Base-by-base conservation (phyloP, 2,113 vertebrate species). In the Gobius niger region DNA sequence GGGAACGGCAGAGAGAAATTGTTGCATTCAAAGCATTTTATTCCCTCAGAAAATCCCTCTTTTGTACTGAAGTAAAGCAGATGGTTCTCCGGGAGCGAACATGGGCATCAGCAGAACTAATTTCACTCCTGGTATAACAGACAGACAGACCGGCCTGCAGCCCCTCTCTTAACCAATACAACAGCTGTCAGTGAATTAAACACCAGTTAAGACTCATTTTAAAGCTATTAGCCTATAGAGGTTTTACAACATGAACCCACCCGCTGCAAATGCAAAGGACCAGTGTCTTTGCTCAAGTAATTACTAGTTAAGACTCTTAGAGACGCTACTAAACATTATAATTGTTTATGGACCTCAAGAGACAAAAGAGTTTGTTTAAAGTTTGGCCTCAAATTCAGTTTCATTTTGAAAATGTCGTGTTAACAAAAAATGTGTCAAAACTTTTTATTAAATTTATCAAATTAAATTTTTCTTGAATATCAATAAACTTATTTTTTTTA, bases 1-100 rank as follows among this genome's bases (percentile, higher is more conserved):
- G 81, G 85, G 82, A 87, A 42, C 15, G 73, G 78, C 57, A 68
- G 53, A 75, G 63, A 75, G 76, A 92, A 92, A 93, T 82, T 87
- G 89, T 91, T 89, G 76, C 76, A 79, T 87, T 91, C 90, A 94
- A 91, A 92, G 92, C 90, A 91, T 91, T 93, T 91, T 92, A 91
- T 92, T 88, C 88, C 81, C 80, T 78, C 84, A 88, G 93, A 94
- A 98, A 98, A 98, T 98, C 97, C 96, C 92, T 95, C 95, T 94
- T 93, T 98, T 98, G 96, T 98, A 93, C 89, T 78, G 78, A 94
- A 96, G 95, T 95, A 93, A 94, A 95, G 96, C 97, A 98, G 97
- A 98, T 98, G 97, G 95, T 96, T 95, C 93, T 93, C 94, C 66
- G 74, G 80, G 82, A 96, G 95, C 95, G 95, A 96, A 95, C 93